Evolutionary conservation across 2,888 invertebrate genomes (phyloP).

Genomic region (Cetonia aurata): DNA sequence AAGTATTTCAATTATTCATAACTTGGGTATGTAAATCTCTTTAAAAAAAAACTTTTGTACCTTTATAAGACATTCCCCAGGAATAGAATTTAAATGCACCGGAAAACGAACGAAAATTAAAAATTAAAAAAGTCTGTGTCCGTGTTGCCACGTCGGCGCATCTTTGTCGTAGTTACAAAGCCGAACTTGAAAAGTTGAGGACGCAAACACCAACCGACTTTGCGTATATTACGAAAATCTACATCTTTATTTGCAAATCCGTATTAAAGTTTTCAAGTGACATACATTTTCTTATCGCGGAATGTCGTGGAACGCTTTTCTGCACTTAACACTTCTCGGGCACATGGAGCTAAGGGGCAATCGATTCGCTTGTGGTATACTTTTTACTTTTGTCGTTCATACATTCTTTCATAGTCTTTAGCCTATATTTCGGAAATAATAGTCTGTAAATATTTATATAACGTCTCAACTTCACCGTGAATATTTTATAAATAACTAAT

Average conservation of each 20-base stretch:
- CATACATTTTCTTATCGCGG: slow-evolving; percentile 49
- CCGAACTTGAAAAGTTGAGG: slow-evolving; percentile 49
- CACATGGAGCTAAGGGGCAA: slow-evolving; percentile 29
- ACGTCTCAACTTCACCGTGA: slow-evolving; percentile 47
- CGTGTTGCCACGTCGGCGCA: background rate
- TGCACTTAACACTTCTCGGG: slow-evolving; percentile 43
- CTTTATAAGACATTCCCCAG: slow-evolving; percentile 38
- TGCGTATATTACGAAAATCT: slow-evolving; percentile 52
- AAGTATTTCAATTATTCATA: slow-evolving; percentile 34
- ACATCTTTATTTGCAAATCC: slow-evolving; percentile 53
- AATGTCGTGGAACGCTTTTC: slow-evolving; percentile 45
- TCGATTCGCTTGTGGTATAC: slow-evolving; percentile 42
- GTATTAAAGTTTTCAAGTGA: slow-evolving; percentile 50
- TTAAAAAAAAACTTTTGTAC: slow-evolving; percentile 24
- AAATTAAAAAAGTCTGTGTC: slow-evolving; percentile 50
- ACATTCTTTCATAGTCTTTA: background rate
- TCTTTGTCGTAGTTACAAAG: background rate
- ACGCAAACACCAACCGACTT: slow-evolving; percentile 46
- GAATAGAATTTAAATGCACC: slow-evolving; percentile 49
- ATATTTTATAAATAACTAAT: slow-evolving; percentile 53
- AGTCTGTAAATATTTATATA: slow-evolving; percentile 50
- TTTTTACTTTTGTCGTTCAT: slow-evolving; percentile 27
- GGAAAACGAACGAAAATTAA: slow-evolving; percentile 51
- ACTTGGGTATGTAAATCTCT: slow-evolving; percentile 18
- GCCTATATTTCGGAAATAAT: slow-evolving; percentile 25